Evolutionary conservation across 2,888 invertebrate genomes (phyloP).

Genomic region (Tachina fera): DNA sequence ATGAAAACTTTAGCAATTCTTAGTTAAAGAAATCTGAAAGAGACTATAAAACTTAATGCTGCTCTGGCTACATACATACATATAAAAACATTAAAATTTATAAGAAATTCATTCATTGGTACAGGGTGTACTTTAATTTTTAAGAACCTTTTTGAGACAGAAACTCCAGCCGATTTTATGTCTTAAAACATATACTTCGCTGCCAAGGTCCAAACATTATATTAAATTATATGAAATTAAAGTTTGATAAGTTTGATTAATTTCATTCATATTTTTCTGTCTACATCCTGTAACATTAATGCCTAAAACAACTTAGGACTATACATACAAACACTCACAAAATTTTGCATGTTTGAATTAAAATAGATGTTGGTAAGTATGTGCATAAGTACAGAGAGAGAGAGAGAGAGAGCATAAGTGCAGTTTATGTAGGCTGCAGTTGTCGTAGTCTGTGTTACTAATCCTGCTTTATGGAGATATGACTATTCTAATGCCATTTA

Average conservation of each 20-base stretch:
- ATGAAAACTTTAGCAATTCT: slow-evolving; percentile 20
- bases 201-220: too few relatives aligned
- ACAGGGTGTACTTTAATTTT: slow-evolving; percentile 7
- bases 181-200: background rate
- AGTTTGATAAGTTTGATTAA: background rate
- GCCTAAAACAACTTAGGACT: background rate
- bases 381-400: background rate
- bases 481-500: slow-evolving; percentile 70
- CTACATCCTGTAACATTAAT: slow-evolving; percentile 4
- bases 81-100: background rate
- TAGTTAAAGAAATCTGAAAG: slow-evolving; percentile 32
- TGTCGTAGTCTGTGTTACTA: slow-evolving; percentile 52
- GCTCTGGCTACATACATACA: background rate
- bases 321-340: background rate
- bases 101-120: background rate
- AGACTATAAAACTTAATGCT: slow-evolving; percentile 34
- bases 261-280: background rate
- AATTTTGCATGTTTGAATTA: slow-evolving; percentile 11
- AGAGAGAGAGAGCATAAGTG: slow-evolving; percentile 21
- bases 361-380: background rate
- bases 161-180: background rate
- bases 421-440: slow-evolving; percentile 28
- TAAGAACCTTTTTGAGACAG: background rate
- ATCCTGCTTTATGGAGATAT: slow-evolving; percentile 62
- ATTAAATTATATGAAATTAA: too few relatives aligned